These are phyloP conservation scores for Rhadinocentrus ornatus DNA, from an alignment of 2,797 vertebrate genomes.

Conservation along the genomic window DNA sequence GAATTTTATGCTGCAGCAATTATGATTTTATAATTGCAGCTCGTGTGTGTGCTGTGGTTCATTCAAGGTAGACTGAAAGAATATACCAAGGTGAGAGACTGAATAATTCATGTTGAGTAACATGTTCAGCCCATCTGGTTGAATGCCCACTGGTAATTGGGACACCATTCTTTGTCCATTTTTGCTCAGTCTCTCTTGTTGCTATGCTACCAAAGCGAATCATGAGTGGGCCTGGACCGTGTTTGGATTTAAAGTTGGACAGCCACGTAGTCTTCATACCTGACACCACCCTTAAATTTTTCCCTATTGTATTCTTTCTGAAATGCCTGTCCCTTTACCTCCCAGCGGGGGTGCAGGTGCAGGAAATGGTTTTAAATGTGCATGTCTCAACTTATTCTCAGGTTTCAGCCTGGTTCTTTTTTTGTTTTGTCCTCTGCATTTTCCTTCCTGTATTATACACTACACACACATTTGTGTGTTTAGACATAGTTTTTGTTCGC, in stretches of 20 bases:
- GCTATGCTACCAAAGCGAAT: constrained; percentile 80
- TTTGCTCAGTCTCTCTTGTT: constrained; percentile 76
- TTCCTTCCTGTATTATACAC: background rate
- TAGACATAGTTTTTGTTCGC: constrained; percentile 9
- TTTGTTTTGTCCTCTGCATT: constrained; percentile 14
- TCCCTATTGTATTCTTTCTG: constrained; percentile 33
- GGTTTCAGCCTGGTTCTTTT: constrained; percentile 9
- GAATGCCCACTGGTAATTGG: constrained; percentile 80
- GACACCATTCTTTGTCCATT: constrained; percentile 76
- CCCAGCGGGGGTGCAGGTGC: constrained; percentile 27
- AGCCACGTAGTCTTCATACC: constrained; percentile 57
- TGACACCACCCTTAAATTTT: constrained; percentile 46
- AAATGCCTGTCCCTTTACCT: constrained; percentile 39
- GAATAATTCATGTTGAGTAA: constrained; percentile 84
- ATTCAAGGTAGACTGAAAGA: constrained; percentile 68
- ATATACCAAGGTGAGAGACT: constrained; percentile 76
- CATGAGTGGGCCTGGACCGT: constrained; percentile 71
- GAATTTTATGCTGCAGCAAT: constrained; percentile 9
- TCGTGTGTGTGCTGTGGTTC: constrained; percentile 20
- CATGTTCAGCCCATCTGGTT: constrained; percentile 75
- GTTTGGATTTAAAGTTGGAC: constrained; percentile 69
- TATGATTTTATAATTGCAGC: constrained; percentile 21
- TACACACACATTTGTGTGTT: constrained; percentile 16
- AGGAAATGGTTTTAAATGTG: constrained; percentile 35
- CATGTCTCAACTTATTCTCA: constrained; percentile 29